phyloP scores from a whole-genome alignment of 1,140 invertebrate genomes.

The Trichonephila clavipes region DNA sequence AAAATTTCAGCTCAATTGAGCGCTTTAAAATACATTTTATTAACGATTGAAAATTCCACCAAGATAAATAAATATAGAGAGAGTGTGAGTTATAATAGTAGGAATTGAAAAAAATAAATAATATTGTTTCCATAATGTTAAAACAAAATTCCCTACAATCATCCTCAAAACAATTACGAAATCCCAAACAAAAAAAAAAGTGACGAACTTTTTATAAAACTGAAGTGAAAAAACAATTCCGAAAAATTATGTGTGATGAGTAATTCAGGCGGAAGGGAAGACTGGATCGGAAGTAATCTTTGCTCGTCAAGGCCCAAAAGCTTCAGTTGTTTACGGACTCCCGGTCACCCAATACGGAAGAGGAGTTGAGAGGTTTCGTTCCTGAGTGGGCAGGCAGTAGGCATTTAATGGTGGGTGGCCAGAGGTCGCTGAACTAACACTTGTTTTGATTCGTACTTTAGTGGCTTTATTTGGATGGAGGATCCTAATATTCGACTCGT shows the following conservation, averaged over 20 bases:
- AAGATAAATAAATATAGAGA: no score
- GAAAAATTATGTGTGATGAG: background rate
- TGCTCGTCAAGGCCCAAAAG: background rate
- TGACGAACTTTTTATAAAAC: no score
- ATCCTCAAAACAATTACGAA: no score
- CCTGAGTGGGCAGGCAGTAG: background rate
- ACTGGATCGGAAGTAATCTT: background rate
- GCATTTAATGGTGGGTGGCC: background rate
- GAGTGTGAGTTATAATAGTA: no score
- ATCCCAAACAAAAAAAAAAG: no score
- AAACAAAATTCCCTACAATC: no score
- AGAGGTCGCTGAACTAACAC: conserved; percentile 7
- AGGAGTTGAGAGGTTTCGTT: background rate
- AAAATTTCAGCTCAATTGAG: no score
- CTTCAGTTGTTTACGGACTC: background rate
- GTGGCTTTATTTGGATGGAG: conserved; percentile 15
- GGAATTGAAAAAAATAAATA: no score
- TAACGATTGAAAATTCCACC: no score
- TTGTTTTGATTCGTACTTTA: background rate
- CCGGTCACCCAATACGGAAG: conserved; percentile 23
- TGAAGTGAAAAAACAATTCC: no score
- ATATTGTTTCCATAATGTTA: no score
- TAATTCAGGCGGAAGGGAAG: background rate
- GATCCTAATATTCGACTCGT: background rate
- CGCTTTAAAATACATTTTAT: no score